Evolutionary conservation across 2,888 invertebrate genomes (phyloP), one percentile per base, ranked within the genome.

Genomic region (Melanostoma scalare): DNA sequence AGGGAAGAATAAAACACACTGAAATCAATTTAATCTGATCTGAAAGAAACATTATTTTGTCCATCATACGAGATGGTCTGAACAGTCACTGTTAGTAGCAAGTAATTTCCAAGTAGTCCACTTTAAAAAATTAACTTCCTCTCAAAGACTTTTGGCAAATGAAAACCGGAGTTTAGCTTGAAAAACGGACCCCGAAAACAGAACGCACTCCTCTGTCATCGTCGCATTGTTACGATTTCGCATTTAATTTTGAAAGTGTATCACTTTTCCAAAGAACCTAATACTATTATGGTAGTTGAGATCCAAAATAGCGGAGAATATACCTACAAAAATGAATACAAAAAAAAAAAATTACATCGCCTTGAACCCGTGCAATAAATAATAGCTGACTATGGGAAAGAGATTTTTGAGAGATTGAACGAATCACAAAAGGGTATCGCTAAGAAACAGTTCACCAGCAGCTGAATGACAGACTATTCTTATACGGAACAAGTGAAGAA

Each of bases 401-500:
- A 68, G 77, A 77, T 77, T 82, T 82, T 69, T 73, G 52, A 65
- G 78, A 68, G 78, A 78, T 73, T 74, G 73, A 74, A 78, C 68
- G 36, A 65, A 68, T 63, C 55, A 73, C 73, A 74, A 74, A 72
- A 60, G 73, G 68, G 77, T 78, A 63, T 82, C 63, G 72, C 53
- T 46, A 72, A 63, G 58, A 56, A 67, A 46, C 65, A 20, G 20
- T 20, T 1, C 20, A 20, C 20, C 20, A 20, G 20, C 20, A 20
- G 58, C 44, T 6, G 50, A 65, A 72, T 40, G 46, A 73, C 55
- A 63, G 40, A 52, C 50, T 48, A 44, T 48, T 20, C 46, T 46
- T 63, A 36, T 35, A 44, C 3, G 31, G 33, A 40, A 31, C 20
- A 52, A 5, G 31, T 50, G n/a, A 40, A 31, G 42, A 8, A 31